These are phyloP conservation scores for Parotia lawesii DNA, from an alignment of 2,113 vertebrate species.

Conservation along the genomic window DNA sequence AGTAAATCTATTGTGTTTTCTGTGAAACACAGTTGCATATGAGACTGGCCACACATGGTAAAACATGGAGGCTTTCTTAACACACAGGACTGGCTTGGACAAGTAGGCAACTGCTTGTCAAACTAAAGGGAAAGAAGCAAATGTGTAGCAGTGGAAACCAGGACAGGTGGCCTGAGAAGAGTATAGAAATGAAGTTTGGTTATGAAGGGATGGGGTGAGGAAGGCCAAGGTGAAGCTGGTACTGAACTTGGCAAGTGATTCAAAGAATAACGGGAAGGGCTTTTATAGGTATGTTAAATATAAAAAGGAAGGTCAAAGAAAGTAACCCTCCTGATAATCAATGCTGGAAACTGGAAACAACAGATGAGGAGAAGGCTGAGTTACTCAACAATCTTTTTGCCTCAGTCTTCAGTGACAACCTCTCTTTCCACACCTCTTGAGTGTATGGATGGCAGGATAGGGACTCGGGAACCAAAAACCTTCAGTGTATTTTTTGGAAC, in stretches of 20 bases:
- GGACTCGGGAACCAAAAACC: background rate
- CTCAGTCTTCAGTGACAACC: background rate
- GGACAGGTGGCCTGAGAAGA: background rate
- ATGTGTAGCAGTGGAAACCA: background rate
- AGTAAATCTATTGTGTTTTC: background rate
- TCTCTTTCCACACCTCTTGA: background rate
- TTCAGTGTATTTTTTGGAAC: background rate
- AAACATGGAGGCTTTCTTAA: background rate
- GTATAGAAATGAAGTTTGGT: background rate
- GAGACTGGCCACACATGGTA: background rate
- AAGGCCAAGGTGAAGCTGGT: background rate
- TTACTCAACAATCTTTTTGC: background rate
- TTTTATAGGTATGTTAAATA: background rate
- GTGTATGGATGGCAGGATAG: background rate
- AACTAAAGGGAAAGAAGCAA: background rate
- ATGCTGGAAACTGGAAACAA: background rate
- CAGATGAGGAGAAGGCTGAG: background rate
- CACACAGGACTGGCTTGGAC: background rate
- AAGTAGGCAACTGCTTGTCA: accelerated
- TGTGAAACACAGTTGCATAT: background rate
- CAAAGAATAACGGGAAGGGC: background rate
- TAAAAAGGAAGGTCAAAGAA: background rate
- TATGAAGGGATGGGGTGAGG: background rate
- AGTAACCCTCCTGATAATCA: background rate
- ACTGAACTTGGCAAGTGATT: background rate